phyloP scores from a whole-genome alignment of 1,140 invertebrate species.

The Nasonia vitripennis region DNA sequence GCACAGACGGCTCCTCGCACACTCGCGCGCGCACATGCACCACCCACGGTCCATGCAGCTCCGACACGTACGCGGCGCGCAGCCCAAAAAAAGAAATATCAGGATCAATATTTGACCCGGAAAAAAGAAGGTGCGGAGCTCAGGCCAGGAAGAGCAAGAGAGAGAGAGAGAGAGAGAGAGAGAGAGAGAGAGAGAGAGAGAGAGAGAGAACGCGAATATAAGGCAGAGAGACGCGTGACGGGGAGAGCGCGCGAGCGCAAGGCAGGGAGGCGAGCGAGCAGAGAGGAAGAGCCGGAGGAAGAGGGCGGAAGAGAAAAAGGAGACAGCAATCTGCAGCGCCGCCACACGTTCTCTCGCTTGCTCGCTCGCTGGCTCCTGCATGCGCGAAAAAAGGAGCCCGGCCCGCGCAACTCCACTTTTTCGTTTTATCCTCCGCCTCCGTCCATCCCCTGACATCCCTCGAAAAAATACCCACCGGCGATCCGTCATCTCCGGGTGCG shows the following conservation, averaged over 20 bases:
- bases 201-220: conserved; percentile 9
- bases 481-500: neutral
- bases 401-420: conserved; percentile 38
- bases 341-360: conserved; percentile 8
- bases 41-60: conserved; percentile 12
- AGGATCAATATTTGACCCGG: conserved; percentile 69
- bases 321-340: conserved; percentile 31
- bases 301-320: conserved; percentile 29
- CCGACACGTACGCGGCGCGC: conserved; percentile 51
- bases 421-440: neutral
- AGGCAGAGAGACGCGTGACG: conserved; percentile 32
- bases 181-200: conserved; percentile 25
- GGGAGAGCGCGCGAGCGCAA: no score
- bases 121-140: conserved; percentile 54
- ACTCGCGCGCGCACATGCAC: neutral
- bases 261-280: neutral
- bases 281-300: conserved; percentile 23
- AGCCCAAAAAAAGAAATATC: conserved; percentile 65
- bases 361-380: neutral
- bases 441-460: conserved; percentile 1
- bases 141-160: conserved; percentile 15
- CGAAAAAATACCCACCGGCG: neutral
- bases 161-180: neutral
- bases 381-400: conserved; percentile 41
- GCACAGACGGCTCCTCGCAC: neutral